These are phyloP conservation scores for Porites divaricata DNA, from an alignment of 92 coral and sea anemone genomes.

Conservation along the genomic window DNA sequence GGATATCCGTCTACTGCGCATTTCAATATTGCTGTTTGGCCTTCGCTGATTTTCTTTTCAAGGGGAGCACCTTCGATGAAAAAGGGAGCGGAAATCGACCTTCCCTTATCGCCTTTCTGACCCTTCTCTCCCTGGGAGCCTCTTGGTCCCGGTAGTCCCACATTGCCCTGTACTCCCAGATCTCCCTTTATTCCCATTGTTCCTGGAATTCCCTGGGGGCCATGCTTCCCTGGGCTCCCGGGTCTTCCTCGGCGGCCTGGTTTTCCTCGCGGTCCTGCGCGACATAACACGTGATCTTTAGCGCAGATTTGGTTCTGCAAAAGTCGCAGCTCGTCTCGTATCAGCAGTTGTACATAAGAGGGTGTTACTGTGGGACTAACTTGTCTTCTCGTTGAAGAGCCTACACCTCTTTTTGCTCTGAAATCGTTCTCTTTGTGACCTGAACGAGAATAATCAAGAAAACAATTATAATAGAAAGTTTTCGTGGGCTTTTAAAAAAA, in stretches of 20 bases:
- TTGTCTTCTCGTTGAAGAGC: neutral
- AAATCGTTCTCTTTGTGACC: neutral
- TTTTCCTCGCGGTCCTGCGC: constrained; percentile 24
- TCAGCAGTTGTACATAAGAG: neutral
- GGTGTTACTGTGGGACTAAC: neutral
- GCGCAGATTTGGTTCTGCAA: constrained; percentile 30
- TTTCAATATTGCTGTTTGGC: constrained; percentile 42
- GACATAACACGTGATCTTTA: neutral
- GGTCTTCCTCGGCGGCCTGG: constrained; percentile 45
- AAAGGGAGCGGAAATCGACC: neutral
- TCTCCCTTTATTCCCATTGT: constrained; percentile 34
- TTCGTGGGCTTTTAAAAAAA: too few species aligned
- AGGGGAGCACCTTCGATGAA: constrained; percentile 35
- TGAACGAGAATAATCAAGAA: neutral
- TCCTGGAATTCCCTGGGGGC: constrained; percentile 58
- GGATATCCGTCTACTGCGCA: constrained; percentile 63
- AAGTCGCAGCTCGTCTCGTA: neutral
- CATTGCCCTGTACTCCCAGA: neutral
- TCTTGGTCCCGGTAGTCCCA: neutral
- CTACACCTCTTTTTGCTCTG: neutral
- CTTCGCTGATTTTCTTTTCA: constrained; percentile 46
- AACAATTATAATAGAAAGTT: neutral
- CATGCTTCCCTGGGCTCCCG: constrained; percentile 66
- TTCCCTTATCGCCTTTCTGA: neutral
- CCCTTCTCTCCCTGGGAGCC: neutral